Evolutionary conservation across 2,113 vertebrate genomes (phyloP).

Genomic region (Vireo altiloquus): DNA sequence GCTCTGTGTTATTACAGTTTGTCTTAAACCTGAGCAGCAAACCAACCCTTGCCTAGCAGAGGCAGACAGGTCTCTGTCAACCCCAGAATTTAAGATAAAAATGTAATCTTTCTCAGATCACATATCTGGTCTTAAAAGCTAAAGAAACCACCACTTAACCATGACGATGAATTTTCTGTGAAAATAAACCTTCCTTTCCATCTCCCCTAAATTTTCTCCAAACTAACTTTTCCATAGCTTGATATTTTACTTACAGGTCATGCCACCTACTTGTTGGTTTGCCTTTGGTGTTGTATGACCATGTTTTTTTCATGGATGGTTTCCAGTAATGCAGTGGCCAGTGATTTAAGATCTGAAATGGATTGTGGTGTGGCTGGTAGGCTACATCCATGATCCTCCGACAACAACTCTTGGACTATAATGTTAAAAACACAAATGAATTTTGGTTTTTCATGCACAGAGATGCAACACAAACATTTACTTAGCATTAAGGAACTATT

Average conservation of each 20-base stretch:
- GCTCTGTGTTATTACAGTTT: not conserved
- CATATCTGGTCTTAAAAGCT: not conserved
- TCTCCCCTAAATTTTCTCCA: not conserved
- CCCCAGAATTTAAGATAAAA: not conserved
- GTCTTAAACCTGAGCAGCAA: not conserved
- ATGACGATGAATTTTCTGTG: not conserved
- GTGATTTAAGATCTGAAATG: conserved; percentile 95
- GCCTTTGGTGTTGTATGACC: conserved; percentile 95
- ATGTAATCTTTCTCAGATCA: not conserved
- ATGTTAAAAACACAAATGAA: conserved; percentile 21
- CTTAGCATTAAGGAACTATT: not conserved
- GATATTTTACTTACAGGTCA: not conserved
- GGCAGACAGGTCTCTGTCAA: not conserved
- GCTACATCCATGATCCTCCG: conserved; percentile 90
- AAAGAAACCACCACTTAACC: not conserved
- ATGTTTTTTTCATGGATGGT: conserved; percentile 98
- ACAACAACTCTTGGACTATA: conserved; percentile 90
- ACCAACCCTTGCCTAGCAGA: not conserved
- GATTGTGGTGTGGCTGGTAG: conserved; percentile 93
- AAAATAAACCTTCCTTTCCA: not conserved
- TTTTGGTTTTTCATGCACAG: not conserved
- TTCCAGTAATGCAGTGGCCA: conserved; percentile 93
- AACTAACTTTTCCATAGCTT: not conserved
- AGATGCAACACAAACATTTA: not conserved
- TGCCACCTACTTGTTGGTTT: conserved; percentile 89